Evolutionary conservation across 2,888 invertebrate species (phyloP).

Genomic region (Patella caerulea): DNA sequence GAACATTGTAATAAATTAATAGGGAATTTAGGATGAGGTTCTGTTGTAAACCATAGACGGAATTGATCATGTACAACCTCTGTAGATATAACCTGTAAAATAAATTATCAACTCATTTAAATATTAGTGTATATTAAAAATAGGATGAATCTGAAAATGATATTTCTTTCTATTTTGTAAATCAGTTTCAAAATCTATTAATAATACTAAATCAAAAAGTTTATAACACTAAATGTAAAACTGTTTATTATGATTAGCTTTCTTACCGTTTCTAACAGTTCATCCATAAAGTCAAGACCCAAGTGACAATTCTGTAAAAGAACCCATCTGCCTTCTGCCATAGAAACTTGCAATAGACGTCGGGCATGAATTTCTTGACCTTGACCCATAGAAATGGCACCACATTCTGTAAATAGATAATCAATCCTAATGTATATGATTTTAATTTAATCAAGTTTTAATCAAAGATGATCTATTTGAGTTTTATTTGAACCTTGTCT

Average conservation of each 20-base stretch:
- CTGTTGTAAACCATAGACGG: conserved; percentile 94
- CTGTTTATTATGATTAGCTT: too few relatives aligned
- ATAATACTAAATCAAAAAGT: too few relatives aligned
- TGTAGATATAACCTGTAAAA: conserved; percentile 67
- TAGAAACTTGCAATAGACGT: conserved; percentile 84
- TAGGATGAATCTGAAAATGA: too few relatives aligned
- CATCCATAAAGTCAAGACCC: conserved; percentile 93
- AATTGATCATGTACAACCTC: conserved; percentile 87
- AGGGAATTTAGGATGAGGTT: conserved; percentile 93
- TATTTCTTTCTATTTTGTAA: too few relatives aligned
- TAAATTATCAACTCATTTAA: too few relatives aligned
- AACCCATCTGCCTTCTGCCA: conserved; percentile 90
- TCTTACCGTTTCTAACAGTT: conserved; percentile 89
- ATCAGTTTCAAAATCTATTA: too few relatives aligned
- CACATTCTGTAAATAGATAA: conserved; percentile 68
- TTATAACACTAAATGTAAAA: too few relatives aligned
- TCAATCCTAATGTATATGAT: conserved; percentile 6
- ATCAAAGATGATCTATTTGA: neutral
- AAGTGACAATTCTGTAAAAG: conserved; percentile 95
- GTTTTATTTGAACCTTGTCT: neutral
- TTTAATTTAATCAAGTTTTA: neutral
- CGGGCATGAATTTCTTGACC: conserved; percentile 92
- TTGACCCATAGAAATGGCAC: conserved; percentile 97
- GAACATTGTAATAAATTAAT: conserved; percentile 90
- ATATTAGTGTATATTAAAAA: too few relatives aligned